phyloP scores from a whole-genome alignment of 2,888 invertebrate genomes.

The Hypomecis punctinalis region DNA sequence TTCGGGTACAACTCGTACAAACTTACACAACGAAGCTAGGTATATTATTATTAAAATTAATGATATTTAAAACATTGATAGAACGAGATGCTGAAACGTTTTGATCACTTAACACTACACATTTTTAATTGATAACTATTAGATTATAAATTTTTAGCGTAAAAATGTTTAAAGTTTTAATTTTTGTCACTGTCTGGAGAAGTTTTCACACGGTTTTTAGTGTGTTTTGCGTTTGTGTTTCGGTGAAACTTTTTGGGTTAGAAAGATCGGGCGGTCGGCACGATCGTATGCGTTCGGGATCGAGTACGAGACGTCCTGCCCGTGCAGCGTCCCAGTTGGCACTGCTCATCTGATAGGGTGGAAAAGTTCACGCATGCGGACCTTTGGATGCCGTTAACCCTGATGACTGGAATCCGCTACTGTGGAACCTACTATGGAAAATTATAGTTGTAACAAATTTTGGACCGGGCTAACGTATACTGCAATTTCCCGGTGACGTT shows the following conservation, averaged over 20 bases:
- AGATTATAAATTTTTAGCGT: neutral
- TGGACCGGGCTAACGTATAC: conserved; percentile 6
- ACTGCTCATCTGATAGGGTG: conserved; percentile 71
- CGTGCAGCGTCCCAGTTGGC: conserved; percentile 55
- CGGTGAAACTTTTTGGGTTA: conserved; percentile 27
- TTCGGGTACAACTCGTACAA: conserved; percentile 11
- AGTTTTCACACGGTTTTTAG: conserved; percentile 1
- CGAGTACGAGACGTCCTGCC: conserved; percentile 58
- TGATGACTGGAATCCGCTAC: conserved; percentile 45
- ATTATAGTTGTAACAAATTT: conserved; percentile 19
- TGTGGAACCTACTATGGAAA: conserved; percentile 30
- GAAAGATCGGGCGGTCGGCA: conserved; percentile 18
- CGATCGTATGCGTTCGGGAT: conserved; percentile 18
- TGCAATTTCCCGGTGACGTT: neutral
- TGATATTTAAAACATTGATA: neutral
- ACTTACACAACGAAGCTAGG: conserved; percentile 18
- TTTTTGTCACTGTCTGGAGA: conserved; percentile 15
- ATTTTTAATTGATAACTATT: conserved; percentile 5
- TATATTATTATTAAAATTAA: neutral
- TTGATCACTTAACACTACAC: conserved; percentile 12
- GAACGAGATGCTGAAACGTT: too few relatives aligned
- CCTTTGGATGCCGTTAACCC: conserved; percentile 65
- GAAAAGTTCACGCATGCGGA: conserved; percentile 77
- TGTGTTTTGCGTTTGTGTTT: conserved; percentile 3
- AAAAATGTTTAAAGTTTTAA: conserved; percentile 17